Percentiles rank a stretch among this genome's conserved stretches.
These are phyloP conservation scores for Naja naja DNA, from an alignment of 2,113 vertebrate species.

Conservation along the genomic window DNA sequence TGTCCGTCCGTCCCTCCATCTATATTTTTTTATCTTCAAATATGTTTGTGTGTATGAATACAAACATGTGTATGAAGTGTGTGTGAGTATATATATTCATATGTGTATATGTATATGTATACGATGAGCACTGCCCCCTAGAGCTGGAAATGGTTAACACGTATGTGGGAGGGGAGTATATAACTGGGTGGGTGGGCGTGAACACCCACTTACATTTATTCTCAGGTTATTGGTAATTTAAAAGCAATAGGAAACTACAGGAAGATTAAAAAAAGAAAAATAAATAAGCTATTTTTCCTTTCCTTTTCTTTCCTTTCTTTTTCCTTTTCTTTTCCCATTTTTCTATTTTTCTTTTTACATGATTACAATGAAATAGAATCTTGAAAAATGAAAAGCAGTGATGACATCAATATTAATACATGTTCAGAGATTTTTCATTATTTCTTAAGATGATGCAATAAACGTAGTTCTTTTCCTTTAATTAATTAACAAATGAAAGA, in stretches of 20 bases:
- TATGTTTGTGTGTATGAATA: background rate
- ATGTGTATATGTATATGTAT: background rate
- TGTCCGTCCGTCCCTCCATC: accelerated
- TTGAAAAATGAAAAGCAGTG: background rate
- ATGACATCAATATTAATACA: background rate
- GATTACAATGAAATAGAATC: background rate
- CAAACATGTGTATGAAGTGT: too few relatives aligned
- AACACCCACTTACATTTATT: background rate
- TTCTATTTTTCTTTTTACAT: background rate
- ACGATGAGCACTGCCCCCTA: too few relatives aligned
- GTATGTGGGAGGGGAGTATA: background rate
- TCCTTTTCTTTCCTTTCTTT: background rate
- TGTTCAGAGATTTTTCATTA: background rate
- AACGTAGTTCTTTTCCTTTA: background rate
- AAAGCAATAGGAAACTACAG: background rate
- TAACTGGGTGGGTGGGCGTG: background rate
- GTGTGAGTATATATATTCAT: background rate
- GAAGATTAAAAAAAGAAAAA: background rate
- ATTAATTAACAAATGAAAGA: background rate
- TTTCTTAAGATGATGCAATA: background rate
- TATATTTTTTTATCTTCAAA: too few relatives aligned
- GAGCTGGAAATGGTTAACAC: too few relatives aligned
- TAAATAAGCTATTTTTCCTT: background rate
- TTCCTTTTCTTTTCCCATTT: background rate
- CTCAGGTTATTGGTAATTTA: background rate